phyloP scores from a whole-genome alignment of 2,113 vertebrate species.

The Ictidomys tridecemlineatus region DNA sequence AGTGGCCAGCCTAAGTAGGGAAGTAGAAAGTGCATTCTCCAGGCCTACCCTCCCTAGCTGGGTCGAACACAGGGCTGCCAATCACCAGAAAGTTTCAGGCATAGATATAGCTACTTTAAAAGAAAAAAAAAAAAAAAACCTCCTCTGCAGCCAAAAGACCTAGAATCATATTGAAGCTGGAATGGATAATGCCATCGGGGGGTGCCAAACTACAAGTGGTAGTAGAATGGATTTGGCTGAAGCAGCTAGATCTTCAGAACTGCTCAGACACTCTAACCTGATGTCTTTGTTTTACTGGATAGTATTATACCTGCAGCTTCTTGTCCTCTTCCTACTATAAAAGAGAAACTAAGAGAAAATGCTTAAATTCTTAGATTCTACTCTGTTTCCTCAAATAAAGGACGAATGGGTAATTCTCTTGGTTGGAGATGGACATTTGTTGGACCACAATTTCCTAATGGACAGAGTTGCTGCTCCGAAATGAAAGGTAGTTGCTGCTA shows the following conservation, averaged over 20 bases:
- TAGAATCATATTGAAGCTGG: background rate
- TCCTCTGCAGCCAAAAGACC: background rate
- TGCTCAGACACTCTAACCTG: background rate
- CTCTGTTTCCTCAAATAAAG: background rate
- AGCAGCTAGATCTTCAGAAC: background rate
- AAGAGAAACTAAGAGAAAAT: background rate
- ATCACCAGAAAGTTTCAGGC: background rate
- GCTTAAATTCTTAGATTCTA: background rate
- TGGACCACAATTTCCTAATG: background rate
- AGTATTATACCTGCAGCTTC: background rate
- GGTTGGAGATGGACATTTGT: background rate
- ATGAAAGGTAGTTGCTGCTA: background rate
- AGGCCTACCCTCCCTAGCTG: background rate
- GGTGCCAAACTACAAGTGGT: background rate
- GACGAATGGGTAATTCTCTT: background rate
- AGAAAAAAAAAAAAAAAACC: background rate
- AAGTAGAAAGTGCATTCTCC: background rate
- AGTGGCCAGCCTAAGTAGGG: background rate
- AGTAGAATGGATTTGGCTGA: background rate
- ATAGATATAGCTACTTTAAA: background rate
- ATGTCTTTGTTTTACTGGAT: background rate
- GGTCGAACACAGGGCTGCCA: background rate
- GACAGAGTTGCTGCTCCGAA: background rate
- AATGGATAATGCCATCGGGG: background rate
- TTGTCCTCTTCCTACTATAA: background rate